Evolutionary conservation across 30 jellyfish, hydroid and myxozoan species (phyloP), one percentile per base, ranked within the genome.

Genomic region (Euphysa ruthae): DNA sequence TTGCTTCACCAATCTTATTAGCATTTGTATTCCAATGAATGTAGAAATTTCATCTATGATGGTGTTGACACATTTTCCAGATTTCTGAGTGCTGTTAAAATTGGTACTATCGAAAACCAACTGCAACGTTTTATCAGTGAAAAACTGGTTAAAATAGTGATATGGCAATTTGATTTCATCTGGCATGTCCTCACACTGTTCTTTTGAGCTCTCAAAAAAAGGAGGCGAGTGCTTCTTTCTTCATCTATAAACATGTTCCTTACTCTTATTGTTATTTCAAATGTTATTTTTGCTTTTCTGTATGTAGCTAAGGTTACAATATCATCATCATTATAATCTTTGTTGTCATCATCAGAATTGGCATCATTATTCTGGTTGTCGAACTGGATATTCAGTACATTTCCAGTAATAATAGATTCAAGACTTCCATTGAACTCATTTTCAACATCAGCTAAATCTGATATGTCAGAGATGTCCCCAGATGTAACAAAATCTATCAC

Each of bases 1-100:
- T n/a, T 24, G 35, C 20, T 73, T 73, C 31, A 73, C 49, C 30
- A 73, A 29, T 44, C 77, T 83, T 78, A 73, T 73, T 83, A 73
- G 60, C 51, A 73, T 43, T 22, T 61, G 85, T 7, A 56, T 57
- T 65, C 83, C 55, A 46, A 35, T 63, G n/a, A 58, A 63, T 32
- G 32, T 73, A 32, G 66, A 18, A 20, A 63, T 73, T 64, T 63
- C 86, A 23, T 73, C 83, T 1, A 50, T 19, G 29, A 50, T 58
- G 28, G 52, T 61, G 15, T 55, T 49, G 22, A 71, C 2, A 42
- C 79, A 71, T 63, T n/a, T n/a, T n/a, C n/a, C n/a, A n/a, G n/a
- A n/a, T n/a, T n/a, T n/a, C n/a, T n/a, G n/a, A n/a, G n/a, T n/a
- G n/a, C n/a, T n/a, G n/a, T 8, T 38, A 38, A 12, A 38, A n/a